Conservation (phyloP, 2,888 invertebrate genomes). For the Melinopterus prodromus region DNA sequence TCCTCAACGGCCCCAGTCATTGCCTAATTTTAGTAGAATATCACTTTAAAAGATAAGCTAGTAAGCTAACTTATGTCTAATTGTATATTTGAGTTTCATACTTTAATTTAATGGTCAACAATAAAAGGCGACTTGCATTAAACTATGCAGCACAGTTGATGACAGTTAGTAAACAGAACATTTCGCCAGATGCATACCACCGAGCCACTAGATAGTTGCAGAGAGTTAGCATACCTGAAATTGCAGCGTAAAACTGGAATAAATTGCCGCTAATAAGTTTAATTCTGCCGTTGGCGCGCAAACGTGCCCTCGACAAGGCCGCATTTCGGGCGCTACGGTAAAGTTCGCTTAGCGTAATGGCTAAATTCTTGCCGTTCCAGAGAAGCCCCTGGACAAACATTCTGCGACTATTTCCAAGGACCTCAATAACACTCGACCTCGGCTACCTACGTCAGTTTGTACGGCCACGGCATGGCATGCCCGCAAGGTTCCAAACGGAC, state of each 20-base stretch:
- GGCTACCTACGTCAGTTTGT: background rate
- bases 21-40: too few relatives aligned
- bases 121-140: background rate
- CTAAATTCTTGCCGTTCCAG: background rate
- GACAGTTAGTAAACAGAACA: background rate
- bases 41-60: too few relatives aligned
- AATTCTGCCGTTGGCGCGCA: background rate
- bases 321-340: background rate
- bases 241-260: background rate
- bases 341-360: background rate
- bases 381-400: background rate
- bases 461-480: background rate
- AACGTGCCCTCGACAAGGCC: background rate
- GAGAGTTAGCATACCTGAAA: constrained; percentile 4
- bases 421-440: background rate
- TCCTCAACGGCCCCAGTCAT: too few relatives aligned
- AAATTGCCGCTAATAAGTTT: background rate
- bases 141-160: background rate
- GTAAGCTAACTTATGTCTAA: too few relatives aligned
- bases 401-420: background rate
- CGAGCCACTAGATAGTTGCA: background rate
- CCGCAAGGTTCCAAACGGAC: background rate
- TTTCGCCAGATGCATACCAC: background rate
- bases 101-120: background rate
- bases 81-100: too few relatives aligned